Percentiles rank a stretch among this genome's conserved stretches.
These are phyloP conservation scores for Amiota communis DNA, from an alignment of 2,888 invertebrate species.

Conservation along the genomic window DNA sequence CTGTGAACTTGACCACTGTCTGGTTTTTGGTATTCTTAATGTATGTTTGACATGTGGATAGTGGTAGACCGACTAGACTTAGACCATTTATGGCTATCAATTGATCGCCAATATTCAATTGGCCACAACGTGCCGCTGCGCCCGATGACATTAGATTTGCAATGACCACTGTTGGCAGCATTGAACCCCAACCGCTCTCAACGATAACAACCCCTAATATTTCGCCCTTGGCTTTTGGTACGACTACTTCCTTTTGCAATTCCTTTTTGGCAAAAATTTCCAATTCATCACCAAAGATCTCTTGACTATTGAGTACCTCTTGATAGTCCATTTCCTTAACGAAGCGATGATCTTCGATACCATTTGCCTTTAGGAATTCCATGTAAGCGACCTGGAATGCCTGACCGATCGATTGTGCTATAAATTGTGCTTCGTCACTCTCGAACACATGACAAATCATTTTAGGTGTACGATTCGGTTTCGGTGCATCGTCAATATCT, in stretches of 20 bases:
- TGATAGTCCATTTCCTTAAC: conserved; percentile 99
- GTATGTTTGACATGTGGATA: conserved; percentile 98
- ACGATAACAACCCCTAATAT: conserved; percentile 98
- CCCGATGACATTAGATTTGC: conserved; percentile 97
- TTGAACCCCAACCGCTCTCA: conserved; percentile 99
- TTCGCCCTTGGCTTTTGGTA: conserved; percentile 98
- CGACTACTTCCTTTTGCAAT: conserved; percentile 97
- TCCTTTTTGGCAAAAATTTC: conserved; percentile 99
- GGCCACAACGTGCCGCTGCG: conserved; percentile 97
- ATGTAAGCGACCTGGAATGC: conserved; percentile 99
- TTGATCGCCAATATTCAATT: conserved; percentile 99
- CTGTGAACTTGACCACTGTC: conserved; percentile 98
- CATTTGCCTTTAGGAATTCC: conserved; percentile 99
- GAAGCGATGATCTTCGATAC: conserved; percentile 99
- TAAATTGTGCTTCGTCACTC: conserved; percentile 99
- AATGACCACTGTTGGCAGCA: conserved; percentile 99
- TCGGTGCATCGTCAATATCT: conserved; percentile 75
- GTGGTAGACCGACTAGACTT: conserved; percentile 96
- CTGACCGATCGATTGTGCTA: conserved; percentile 99
- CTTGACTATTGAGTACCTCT: conserved; percentile 98
- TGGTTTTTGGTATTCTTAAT: conserved; percentile 99
- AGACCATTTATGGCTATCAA: conserved; percentile 99
- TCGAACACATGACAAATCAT: conserved; percentile 99
- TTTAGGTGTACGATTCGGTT: conserved; percentile 91
- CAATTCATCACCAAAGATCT: conserved; percentile 98